phyloP scores from a whole-genome alignment of 2,113 vertebrate species.

The Lonchura striata region DNA sequence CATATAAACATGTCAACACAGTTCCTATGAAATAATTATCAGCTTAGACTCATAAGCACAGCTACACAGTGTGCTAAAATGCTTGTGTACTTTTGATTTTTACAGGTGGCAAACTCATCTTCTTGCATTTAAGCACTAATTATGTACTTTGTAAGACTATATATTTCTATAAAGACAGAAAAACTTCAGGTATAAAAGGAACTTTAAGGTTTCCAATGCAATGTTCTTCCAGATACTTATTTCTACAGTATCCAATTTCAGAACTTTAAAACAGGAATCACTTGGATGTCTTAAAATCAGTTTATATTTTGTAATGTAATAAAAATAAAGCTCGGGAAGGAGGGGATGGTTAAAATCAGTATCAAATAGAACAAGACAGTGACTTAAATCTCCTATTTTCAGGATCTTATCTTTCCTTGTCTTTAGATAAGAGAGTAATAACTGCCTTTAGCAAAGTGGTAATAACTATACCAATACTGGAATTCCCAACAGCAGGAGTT shows the following conservation, averaged over 20 bases:
- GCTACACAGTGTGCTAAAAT: not conserved
- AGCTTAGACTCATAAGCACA: not conserved
- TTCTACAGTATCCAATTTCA: not conserved
- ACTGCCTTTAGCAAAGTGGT: conserved; percentile 34
- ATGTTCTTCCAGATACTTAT: not conserved
- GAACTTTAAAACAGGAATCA: not conserved
- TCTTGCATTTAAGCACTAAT: not conserved
- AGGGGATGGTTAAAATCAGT: not conserved
- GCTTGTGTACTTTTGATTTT: not conserved
- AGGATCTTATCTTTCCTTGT: conserved; percentile 40
- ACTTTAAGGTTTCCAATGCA: not conserved
- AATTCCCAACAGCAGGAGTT: conserved; percentile 54
- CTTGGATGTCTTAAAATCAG: not conserved
- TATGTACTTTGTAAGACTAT: rapidly evolving
- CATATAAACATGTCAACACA: not conserved
- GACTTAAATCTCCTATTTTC: conserved; percentile 55
- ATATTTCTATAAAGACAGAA: not conserved
- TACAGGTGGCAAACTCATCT: not conserved
- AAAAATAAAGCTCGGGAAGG: not conserved
- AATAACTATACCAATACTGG: conserved; percentile 27
- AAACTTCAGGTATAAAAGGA: not conserved
- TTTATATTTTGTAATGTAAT: conserved; percentile 53
- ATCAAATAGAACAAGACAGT: conserved; percentile 38
- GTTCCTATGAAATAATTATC: not conserved
- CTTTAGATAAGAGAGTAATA: conserved; percentile 57